These are phyloP conservation scores for Synergus gifuensis DNA, from an alignment of 2,888 invertebrate species.

Conservation along the genomic window DNA sequence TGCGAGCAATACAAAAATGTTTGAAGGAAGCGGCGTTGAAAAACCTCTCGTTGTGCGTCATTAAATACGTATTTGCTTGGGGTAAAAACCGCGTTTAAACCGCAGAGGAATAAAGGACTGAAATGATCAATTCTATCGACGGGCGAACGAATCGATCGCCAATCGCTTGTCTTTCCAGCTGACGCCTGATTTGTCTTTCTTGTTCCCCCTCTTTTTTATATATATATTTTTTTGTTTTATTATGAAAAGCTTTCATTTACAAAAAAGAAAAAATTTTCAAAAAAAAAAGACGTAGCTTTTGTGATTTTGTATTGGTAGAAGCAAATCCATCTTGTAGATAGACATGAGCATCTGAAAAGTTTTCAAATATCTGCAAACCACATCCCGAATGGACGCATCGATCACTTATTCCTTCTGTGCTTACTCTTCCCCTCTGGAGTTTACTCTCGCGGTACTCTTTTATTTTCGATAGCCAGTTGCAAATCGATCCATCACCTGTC, in stretches of 20 bases:
- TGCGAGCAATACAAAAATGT: neutral
- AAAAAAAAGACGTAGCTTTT: neutral
- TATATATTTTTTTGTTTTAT: neutral
- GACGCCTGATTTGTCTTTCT: constrained; percentile 15
- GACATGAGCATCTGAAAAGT: constrained; percentile 34
- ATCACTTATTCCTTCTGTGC: constrained; percentile 36
- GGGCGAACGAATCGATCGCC: neutral
- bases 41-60: neutral
- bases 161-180: constrained; percentile 26
- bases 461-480: constrained; percentile 30
- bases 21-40: neutral
- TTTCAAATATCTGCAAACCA: constrained; percentile 32
- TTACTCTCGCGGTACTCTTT: neutral
- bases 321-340: constrained; percentile 19
- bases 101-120: neutral
- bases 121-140: constrained; percentile 17
- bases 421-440: neutral
- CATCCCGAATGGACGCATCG: constrained; percentile 34
- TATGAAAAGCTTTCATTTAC: neutral
- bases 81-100: constrained; percentile 12
- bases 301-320: neutral
- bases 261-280: neutral
- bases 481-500: constrained; percentile 35
- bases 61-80: constrained; percentile 20
- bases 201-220: neutral